Percentiles rank a stretch among this genome's conserved stretches.
phyloP scores from a whole-genome alignment of 2,113 vertebrate species.

The Micromys minutus region DNA sequence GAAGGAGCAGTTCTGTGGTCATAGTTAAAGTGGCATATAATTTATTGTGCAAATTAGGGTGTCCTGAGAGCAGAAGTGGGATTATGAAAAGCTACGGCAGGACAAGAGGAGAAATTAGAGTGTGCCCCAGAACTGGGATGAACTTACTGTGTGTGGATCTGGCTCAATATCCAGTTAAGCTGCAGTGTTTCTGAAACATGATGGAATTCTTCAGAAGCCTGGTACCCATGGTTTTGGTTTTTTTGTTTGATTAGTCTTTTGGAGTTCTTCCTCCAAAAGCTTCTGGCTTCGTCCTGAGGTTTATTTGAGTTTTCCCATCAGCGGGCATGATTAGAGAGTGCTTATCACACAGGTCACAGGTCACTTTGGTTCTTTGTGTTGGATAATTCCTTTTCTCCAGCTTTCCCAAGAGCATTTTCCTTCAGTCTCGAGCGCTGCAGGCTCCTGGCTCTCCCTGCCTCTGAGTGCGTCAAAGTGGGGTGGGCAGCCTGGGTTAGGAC shows the following conservation, averaged over 20 bases:
- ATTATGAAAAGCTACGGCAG: not conserved
- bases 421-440: not conserved
- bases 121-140: not conserved
- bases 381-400: not conserved
- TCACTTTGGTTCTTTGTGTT: not conserved
- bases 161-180: not conserved
- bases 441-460: not conserved
- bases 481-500: not conserved
- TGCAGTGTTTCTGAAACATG: not conserved
- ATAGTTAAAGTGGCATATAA: conserved; percentile 31
- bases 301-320: not conserved
- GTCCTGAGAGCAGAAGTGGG: not conserved
- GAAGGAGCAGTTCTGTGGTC: conserved; percentile 49
- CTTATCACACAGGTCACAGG: not conserved
- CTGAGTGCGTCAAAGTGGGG: not conserved
- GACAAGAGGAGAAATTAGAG: not conserved
- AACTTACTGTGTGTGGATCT: not conserved
- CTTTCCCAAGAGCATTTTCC: not conserved
- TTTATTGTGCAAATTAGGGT: conserved; percentile 34
- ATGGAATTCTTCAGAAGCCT: not conserved
- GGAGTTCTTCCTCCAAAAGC: not conserved
- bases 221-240: not conserved
- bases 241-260: too few species aligned
- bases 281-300: not conserved
- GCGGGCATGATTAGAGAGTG: not conserved